Evolutionary conservation across 2,797 vertebrate genomes (phyloP).

Genomic region (Myotis findleyi): DNA sequence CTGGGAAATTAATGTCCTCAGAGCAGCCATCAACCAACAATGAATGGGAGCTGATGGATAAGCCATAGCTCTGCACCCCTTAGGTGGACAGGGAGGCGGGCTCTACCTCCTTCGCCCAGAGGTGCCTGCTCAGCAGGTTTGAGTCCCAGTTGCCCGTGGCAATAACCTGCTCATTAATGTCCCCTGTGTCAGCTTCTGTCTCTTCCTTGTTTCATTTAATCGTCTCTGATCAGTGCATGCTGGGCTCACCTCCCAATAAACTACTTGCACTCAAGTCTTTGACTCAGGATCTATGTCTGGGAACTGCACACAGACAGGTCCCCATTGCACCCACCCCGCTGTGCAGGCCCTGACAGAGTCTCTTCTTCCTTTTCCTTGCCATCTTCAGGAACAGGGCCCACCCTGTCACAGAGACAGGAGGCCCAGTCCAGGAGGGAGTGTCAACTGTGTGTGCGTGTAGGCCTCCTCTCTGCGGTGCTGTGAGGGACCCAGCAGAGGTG

Average conservation of each 20-base stretch:
- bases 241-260: not conserved
- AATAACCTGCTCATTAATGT: not conserved
- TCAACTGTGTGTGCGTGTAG: fast-evolving
- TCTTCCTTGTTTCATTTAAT: not conserved
- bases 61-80: not conserved
- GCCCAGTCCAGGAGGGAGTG: not conserved
- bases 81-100: fast-evolving
- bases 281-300: not conserved
- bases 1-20: not conserved
- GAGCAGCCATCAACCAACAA: too few relatives aligned
- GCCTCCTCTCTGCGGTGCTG: not conserved
- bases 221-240: not conserved
- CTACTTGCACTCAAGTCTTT: too few relatives aligned
- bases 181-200: not conserved
- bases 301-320: not conserved
- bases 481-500: not conserved
- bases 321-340: too few relatives aligned
- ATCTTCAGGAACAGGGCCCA: not conserved
- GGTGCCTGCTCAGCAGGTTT: not conserved
- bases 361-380: not conserved
- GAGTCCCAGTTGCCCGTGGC: not conserved
- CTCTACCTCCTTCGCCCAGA: not conserved
- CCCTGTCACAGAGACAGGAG: not conserved
- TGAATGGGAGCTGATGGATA: not conserved
- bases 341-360: not conserved